Percentiles rank a stretch among this genome's conserved stretches.
These are phyloP conservation scores for Tipula unca DNA, from an alignment of 2,888 invertebrate genomes.

Conservation along the genomic window DNA sequence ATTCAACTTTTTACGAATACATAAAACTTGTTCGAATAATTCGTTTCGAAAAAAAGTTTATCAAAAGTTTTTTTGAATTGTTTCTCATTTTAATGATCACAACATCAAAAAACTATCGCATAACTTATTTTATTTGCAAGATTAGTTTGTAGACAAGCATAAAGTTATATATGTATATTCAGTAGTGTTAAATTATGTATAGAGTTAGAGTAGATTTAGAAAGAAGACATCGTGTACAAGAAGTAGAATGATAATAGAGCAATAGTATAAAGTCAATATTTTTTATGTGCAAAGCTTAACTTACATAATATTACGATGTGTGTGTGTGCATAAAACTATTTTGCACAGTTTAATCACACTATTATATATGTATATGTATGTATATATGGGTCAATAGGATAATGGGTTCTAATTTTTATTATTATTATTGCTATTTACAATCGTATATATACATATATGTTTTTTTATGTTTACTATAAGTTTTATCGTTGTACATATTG, in stretches of 20 bases:
- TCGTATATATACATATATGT: background rate
- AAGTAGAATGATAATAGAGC: background rate
- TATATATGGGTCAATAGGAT: background rate
- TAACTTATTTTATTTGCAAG: background rate
- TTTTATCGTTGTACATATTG: background rate
- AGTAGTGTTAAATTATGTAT: background rate
- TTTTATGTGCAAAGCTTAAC: background rate
- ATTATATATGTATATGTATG: background rate
- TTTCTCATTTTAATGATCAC: background rate
- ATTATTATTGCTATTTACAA: background rate
- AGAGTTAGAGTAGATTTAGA: background rate
- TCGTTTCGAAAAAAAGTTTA: background rate
- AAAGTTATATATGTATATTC: background rate
- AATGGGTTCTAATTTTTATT: background rate
- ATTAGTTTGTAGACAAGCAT: background rate
- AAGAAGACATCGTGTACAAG: background rate
- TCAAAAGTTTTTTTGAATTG: background rate
- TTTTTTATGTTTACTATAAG: background rate
- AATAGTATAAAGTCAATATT: background rate
- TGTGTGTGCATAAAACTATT: background rate
- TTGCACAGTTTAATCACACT: background rate
- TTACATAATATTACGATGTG: background rate
- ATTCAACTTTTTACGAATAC: background rate
- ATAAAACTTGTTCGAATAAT: background rate
- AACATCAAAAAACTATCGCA: background rate